Percentiles rank a stretch among this genome's conserved stretches.
These are phyloP conservation scores for Rhegmatorhina hoffmannsi DNA, from an alignment of 2,113 vertebrate genomes.

Conservation along the genomic window DNA sequence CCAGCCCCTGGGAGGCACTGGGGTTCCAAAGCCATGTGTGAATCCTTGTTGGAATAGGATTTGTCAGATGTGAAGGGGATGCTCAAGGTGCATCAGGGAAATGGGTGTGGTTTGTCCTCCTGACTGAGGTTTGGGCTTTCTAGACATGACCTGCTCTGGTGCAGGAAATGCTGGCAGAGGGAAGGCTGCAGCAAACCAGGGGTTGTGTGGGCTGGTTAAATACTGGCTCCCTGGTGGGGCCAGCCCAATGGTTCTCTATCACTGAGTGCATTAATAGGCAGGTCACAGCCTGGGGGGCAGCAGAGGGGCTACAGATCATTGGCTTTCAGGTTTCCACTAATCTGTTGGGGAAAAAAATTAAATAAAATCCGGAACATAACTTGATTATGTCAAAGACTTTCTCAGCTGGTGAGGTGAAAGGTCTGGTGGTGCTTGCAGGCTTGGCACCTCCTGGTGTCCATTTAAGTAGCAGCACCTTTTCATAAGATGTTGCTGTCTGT, in stretches of 20 bases:
- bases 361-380: not conserved
- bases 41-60: not conserved
- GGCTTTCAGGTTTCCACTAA: not conserved
- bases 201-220: rapidly evolving
- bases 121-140: not conserved
- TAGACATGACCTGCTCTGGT: rapidly evolving
- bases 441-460: not conserved
- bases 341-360: rapidly evolving
- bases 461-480: not conserved
- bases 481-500: not conserved
- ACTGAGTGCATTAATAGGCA: not conserved
- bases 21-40: rapidly evolving
- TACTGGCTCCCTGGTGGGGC: not conserved
- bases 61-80: not conserved
- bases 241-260: not conserved
- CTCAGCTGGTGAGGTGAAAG: not conserved
- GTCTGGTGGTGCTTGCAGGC: not conserved
- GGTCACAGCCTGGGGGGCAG: not conserved
- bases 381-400: not conserved
- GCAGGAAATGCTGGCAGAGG: rapidly evolving
- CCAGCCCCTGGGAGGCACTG: rapidly evolving
- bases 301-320: not conserved
- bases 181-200: not conserved
- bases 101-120: not conserved
- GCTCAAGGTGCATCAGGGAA: not conserved